Conservation (phyloP, 1,140 invertebrate genomes). For the Pseudoatta argentina region DNA sequence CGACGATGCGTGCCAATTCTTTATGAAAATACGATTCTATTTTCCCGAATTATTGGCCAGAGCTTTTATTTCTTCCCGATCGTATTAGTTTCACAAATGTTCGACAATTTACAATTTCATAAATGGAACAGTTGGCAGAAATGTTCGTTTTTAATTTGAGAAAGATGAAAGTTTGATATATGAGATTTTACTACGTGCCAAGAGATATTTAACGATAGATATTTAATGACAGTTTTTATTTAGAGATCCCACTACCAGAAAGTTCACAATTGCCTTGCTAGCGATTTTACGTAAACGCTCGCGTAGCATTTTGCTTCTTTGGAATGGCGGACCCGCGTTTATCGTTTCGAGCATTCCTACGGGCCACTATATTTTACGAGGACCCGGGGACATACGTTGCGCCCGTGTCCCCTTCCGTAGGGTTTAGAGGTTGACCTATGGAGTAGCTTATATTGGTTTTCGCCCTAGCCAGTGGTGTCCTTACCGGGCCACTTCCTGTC, state of each 20-base stretch:
- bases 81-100: not conserved
- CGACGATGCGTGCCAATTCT: not conserved
- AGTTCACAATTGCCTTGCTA: not conserved
- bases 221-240: constrained; percentile 2
- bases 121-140: constrained; percentile 52
- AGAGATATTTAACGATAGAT: not conserved
- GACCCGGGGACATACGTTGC: constrained; percentile 32
- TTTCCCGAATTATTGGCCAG: not conserved
- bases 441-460: constrained; percentile 74
- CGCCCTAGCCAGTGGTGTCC: constrained; percentile 49
- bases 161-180: not conserved
- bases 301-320: not conserved
- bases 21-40: not conserved
- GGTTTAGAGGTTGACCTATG: constrained; percentile 70
- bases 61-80: not conserved
- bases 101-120: constrained; percentile 7
- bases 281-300: constrained; percentile 28
- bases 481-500: constrained; percentile 57
- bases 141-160: not conserved
- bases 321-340: constrained; percentile 37
- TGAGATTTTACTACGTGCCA: not conserved
- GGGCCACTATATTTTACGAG: constrained; percentile 54
- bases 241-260: not conserved
- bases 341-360: constrained; percentile 56
- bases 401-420: constrained; percentile 60